Conservation (phyloP, 2,888 invertebrate species). For the Lasioglossum oenotherae region DNA sequence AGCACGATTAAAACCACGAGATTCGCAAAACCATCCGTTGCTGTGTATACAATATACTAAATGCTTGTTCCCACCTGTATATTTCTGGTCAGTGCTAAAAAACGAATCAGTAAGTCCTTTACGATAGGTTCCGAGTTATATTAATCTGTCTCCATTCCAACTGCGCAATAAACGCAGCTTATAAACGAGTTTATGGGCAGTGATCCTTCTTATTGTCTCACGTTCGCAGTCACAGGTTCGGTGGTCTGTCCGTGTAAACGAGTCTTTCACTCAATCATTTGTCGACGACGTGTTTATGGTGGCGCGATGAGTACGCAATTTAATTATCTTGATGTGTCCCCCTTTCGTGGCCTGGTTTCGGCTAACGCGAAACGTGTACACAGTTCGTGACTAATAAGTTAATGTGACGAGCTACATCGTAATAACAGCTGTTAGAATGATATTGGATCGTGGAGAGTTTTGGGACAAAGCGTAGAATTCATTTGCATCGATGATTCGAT, state of each 20-base stretch:
- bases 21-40: not conserved
- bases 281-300: not conserved
- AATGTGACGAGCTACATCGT: not conserved
- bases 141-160: not conserved
- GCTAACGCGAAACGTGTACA: slow-evolving; percentile 2
- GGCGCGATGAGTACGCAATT: slow-evolving; percentile 27
- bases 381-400: slow-evolving; percentile 26
- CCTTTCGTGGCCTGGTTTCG: slow-evolving; percentile 30
- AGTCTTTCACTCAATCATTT: slow-evolving; percentile 11
- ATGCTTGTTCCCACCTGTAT: not conserved
- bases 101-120: not conserved
- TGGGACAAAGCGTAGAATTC: not conserved
- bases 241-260: not conserved
- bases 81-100: slow-evolving; percentile 3
- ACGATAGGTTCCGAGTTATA: not conserved
- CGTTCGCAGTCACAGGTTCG: slow-evolving; percentile 3
- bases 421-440: not conserved
- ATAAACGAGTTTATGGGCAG: slow-evolving; percentile 34
- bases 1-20: not conserved
- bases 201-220: slow-evolving; percentile 36
- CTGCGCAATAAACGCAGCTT: slow-evolving; percentile 6
- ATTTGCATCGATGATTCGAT: not conserved
- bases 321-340: slow-evolving; percentile 38
- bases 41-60: not conserved
- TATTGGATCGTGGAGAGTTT: not conserved